Conservation (phyloP, 1,140 invertebrate genomes). For the Holcopasites calliopsidis region DNA sequence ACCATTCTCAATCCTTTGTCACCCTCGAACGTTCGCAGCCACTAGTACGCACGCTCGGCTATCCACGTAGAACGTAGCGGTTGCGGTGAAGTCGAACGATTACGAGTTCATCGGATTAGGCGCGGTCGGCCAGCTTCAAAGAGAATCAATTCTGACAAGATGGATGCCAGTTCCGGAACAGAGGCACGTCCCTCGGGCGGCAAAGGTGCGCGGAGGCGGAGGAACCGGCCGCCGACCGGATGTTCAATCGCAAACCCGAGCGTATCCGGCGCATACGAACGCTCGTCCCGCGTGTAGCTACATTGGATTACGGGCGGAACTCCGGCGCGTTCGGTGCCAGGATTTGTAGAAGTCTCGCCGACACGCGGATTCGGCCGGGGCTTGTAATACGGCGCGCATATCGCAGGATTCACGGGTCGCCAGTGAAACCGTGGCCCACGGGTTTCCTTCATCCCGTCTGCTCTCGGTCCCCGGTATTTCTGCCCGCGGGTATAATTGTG, state of each 20-base stretch:
- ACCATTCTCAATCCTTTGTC: no score
- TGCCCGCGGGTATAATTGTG: not conserved
- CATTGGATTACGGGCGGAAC: slow-evolving; percentile 54
- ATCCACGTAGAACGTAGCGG: not conserved
- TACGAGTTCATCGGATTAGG: slow-evolving; percentile 23
- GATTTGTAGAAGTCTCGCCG: slow-evolving; percentile 41
- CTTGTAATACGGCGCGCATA: slow-evolving; percentile 36
- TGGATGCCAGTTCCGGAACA: slow-evolving; percentile 4
- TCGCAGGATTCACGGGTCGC: slow-evolving; percentile 51
- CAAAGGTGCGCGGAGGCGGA: not conserved
- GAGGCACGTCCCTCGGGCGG: not conserved
- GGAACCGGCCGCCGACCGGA: not conserved
- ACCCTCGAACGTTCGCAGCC: no score
- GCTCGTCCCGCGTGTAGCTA: slow-evolving; percentile 38
- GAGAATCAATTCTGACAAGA: slow-evolving; percentile 18
- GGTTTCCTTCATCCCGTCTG: slow-evolving; percentile 32
- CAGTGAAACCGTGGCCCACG: slow-evolving; percentile 44
- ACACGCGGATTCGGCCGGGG: slow-evolving; percentile 17
- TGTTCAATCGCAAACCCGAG: slow-evolving; percentile 43
- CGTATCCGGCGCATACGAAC: slow-evolving; percentile 32
- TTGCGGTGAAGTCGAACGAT: not conserved
- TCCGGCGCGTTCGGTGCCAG: slow-evolving; percentile 45
- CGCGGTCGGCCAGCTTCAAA: not conserved
- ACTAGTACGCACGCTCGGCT: not conserved
- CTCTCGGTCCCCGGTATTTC: not conserved